A percentile compares a stretch with the other conserved stretches of the same genome.
Evolutionary conservation across 2,113 vertebrate genomes (phyloP).

Genomic region (Sitta europaea): DNA sequence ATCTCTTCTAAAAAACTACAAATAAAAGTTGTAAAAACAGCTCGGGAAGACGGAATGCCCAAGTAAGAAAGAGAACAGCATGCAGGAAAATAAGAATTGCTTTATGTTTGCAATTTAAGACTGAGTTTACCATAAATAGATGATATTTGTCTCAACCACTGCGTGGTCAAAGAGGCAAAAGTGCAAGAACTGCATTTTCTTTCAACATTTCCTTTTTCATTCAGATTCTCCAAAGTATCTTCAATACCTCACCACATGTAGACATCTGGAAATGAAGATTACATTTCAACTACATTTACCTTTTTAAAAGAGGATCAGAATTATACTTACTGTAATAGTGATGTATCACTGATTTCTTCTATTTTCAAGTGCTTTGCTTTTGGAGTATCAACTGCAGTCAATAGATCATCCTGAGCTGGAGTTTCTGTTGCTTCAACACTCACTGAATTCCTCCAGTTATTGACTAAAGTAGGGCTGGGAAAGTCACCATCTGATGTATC

Average conservation of each 20-base stretch:
- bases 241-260: neutral
- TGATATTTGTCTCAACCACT: neutral
- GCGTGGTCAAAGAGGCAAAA: neutral
- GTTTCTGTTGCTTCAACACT: neutral
- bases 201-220: neutral
- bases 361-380: slow-evolving; percentile 89
- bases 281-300: neutral
- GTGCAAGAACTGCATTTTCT: neutral
- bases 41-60: neutral
- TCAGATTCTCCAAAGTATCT: neutral
- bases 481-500: slow-evolving; percentile 32
- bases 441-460: neutral
- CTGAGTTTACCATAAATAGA: neutral
- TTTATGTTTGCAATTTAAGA: neutral
- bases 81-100: neutral
- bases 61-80: neutral
- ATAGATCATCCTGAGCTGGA: slow-evolving; percentile 23
- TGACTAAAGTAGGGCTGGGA: neutral
- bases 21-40: neutral
- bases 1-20: neutral
- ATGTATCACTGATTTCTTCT: slow-evolving; percentile 75
- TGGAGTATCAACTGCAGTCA: slow-evolving; percentile 65
- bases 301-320: neutral
- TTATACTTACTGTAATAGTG: slow-evolving; percentile 66
- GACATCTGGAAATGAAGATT: neutral